Conservation (phyloP, 2,888 invertebrate species). For the Sarcophaga subvicina region DNA sequence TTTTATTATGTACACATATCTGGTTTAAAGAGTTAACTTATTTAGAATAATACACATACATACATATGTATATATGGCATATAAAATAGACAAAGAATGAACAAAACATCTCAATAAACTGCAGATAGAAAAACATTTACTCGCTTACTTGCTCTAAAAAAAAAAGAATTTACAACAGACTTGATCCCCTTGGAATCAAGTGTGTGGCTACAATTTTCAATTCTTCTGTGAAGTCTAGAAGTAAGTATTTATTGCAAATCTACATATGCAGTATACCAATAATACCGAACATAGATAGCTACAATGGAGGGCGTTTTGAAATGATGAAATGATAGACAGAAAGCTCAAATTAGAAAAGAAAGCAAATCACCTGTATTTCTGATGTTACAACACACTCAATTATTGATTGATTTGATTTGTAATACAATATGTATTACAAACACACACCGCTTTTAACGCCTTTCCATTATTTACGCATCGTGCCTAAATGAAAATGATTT, state of each 20-base stretch:
- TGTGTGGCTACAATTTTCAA: too few relatives aligned
- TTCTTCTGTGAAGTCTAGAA: too few relatives aligned
- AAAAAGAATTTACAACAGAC: background rate
- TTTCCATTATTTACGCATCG: too few relatives aligned
- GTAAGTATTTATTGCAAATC: too few relatives aligned
- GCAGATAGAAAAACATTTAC: background rate
- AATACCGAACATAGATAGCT: background rate
- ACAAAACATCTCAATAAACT: background rate
- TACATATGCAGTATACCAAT: background rate
- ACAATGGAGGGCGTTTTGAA: conserved; percentile 26
- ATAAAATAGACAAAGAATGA: conserved; percentile 13
- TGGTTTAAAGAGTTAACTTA: conserved; percentile 38
- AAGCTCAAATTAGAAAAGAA: background rate
- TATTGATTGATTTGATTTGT: conserved; percentile 42
- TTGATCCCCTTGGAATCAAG: conserved; percentile 40
- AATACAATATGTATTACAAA: conserved; percentile 10
- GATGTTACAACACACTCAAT: background rate
- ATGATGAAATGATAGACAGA: background rate
- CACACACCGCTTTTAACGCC: too few relatives aligned
- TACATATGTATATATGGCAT: background rate
- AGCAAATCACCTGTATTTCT: too few relatives aligned
- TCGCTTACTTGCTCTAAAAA: background rate
- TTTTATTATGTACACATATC: conserved; percentile 2
- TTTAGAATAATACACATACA: conserved; percentile 27
- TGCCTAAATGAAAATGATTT: too few relatives aligned